phyloP scores from a whole-genome alignment of 2,113 vertebrate genomes.

The Chrysochloris asiatica region DNA sequence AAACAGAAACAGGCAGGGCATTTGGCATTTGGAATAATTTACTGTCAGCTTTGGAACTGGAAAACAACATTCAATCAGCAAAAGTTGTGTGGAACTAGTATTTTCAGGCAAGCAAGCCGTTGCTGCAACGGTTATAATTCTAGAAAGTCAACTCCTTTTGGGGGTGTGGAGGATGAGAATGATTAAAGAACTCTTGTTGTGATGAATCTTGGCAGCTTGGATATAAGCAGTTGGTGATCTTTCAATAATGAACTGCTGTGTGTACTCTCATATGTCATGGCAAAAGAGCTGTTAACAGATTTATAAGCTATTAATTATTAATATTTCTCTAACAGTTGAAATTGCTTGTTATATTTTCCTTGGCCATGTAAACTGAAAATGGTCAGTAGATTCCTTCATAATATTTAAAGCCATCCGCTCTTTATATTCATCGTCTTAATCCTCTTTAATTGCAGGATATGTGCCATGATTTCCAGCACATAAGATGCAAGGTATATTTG shows the following conservation, averaged over 20 bases:
- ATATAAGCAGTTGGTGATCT: constrained; percentile 72
- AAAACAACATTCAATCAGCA: too few relatives aligned
- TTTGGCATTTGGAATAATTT: too few relatives aligned
- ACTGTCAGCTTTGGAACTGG: too few relatives aligned
- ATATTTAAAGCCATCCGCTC: constrained; percentile 36
- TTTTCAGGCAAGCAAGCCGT: too few relatives aligned
- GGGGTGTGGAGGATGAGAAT: background rate
- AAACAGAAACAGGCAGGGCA: too few relatives aligned
- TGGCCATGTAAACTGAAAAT: constrained; percentile 43
- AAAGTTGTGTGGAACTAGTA: too few relatives aligned
- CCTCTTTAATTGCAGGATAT: background rate
- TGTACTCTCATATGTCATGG: constrained; percentile 47
- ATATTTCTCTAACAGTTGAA: constrained; percentile 57
- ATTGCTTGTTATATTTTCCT: constrained; percentile 38
- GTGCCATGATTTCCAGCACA: background rate
- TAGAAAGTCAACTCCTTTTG: too few relatives aligned
- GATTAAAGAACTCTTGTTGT: background rate
- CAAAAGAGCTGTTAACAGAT: constrained; percentile 73
- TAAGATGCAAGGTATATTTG: background rate
- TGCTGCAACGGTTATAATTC: too few relatives aligned
- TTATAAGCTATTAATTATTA: constrained; percentile 76
- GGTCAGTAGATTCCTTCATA: too few relatives aligned
- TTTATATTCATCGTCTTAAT: background rate
- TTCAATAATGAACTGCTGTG: constrained; percentile 61
- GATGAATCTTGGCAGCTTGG: constrained; percentile 54